Conservation (phyloP, 1,140 invertebrate species). For the Solen grandis region DNA sequence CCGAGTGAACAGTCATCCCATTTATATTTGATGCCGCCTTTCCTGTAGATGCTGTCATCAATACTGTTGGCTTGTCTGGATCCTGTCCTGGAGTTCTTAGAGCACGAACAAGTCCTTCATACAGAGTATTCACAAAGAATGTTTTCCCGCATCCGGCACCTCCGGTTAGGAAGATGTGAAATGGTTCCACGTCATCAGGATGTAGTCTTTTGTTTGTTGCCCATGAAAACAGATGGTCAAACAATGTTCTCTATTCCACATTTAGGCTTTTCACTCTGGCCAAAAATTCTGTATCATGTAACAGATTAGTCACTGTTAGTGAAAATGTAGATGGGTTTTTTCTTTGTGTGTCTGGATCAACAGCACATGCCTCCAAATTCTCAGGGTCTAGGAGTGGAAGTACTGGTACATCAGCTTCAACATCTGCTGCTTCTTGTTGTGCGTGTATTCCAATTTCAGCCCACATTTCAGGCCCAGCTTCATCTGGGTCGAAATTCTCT, state of each 20-base stretch:
- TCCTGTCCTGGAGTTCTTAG: conserved; percentile 15
- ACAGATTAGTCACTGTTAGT: neutral
- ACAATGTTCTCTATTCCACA: conserved; percentile 16
- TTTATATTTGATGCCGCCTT: conserved; percentile 41
- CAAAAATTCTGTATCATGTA: neutral
- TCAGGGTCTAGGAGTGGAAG: conserved; percentile 40
- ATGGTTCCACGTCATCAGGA: conserved; percentile 2
- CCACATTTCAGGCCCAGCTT: conserved; percentile 41
- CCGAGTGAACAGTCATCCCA: conserved; percentile 34
- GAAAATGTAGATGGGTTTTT: conserved; percentile 9
- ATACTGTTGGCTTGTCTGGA: conserved; percentile 34
- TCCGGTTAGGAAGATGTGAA: conserved; percentile 30
- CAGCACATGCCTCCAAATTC: conserved; percentile 27
- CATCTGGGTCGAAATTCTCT: conserved; percentile 41
- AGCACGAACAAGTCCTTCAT: conserved; percentile 20
- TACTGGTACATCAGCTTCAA: conserved; percentile 20
- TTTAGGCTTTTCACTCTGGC: conserved; percentile 23
- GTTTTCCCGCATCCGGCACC: conserved; percentile 32
- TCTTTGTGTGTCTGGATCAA: conserved; percentile 28
- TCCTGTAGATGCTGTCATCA: conserved; percentile 40
- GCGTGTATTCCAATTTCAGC: conserved; percentile 51
- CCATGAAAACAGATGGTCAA: conserved; percentile 25
- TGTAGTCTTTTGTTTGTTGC: conserved; percentile 17
- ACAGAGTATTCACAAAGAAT: conserved; percentile 24
- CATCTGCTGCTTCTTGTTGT: conserved; percentile 40